Base-by-base conservation (phyloP, 2,797 vertebrate genomes). In the Dipus sagitta region DNA sequence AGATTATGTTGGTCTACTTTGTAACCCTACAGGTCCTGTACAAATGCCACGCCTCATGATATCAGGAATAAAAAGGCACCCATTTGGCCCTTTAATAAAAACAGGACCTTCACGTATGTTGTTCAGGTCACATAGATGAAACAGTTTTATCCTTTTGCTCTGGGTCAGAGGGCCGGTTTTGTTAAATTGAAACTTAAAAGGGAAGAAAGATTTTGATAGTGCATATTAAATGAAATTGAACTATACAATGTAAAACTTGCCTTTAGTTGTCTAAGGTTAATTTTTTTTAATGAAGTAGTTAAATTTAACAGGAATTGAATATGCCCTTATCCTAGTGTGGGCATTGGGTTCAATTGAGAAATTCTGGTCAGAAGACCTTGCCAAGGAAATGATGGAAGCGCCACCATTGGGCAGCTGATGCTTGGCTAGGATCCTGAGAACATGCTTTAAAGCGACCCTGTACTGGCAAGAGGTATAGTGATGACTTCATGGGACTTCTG, bases 401-500 rank as follows among this genome's bases (percentile, higher is more conserved):
- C 77, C 80, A 24, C 92, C 34, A 34, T 21, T 81, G 94, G 92
- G 93, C 96, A 97, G 97, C 96, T 97, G 96, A 96, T 72, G 83
- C 11, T 6, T 97, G 95, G 97, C 96, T 65, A 72, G 76, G 77
- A 87, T 79, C 88, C 93, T 96, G 97, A 97, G 96, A 97, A 97
- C 96, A 96, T 95, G 96, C 86, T 95, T 97, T 90, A 84, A 92
- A 96, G 95, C 94, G 96, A 95, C 97, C 95, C 93, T 93, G 14
- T 72, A 68, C 90, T 97, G 97, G 97, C 97, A 96, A 84, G 81
- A 89, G 54, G 54, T 65, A 67, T 5, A 82, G 72, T 54, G 94
- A 96, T 97, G 96, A 97, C 97, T 82, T 97, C 96, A 97, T 97
- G 96, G 96, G 94, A 95, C 94, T 96, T 95, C 76, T 92, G 93